Percentiles rank a stretch among this genome's conserved stretches.
phyloP scores from a whole-genome alignment of 35 echinoderm and acorn worm genomes.

The Amphiura filiformis region DNA sequence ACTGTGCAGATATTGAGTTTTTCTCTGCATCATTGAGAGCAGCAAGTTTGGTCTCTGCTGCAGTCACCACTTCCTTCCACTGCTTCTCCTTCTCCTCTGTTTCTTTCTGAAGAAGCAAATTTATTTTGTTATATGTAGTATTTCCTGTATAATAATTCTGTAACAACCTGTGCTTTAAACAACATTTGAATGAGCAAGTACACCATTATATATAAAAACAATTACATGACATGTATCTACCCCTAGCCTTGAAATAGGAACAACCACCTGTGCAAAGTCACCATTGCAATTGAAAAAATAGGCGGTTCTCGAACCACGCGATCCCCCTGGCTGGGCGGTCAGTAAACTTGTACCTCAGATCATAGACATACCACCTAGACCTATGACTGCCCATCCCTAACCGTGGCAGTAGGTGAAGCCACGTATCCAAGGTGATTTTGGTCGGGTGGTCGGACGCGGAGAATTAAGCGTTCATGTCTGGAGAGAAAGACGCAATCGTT shows the following conservation, averaged over 20 bases:
- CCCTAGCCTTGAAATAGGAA: background rate
- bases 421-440: no score
- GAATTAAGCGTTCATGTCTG: no score
- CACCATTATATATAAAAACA: background rate
- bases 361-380: no score
- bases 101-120: constrained; percentile 35
- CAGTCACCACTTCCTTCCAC: constrained; percentile 70
- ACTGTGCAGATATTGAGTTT: constrained; percentile 57
- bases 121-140: background rate
- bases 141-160: background rate
- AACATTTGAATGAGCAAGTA: background rate
- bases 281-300: no score
- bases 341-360: no score
- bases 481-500: no score
- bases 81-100: constrained; percentile 46
- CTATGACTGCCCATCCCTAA: no score
- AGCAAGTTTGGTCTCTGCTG: constrained; percentile 63
- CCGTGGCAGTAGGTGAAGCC: no score
- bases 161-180: background rate
- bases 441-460: no score
- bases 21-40: constrained; percentile 43
- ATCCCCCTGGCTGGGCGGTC: no score
- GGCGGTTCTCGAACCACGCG: no score
- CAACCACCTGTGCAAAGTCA: no score
- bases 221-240: background rate